Evolutionary conservation across 2,888 invertebrate species (phyloP), one percentile per base, ranked within the genome.

Genomic region (Troides oblongomaculatus): DNA sequence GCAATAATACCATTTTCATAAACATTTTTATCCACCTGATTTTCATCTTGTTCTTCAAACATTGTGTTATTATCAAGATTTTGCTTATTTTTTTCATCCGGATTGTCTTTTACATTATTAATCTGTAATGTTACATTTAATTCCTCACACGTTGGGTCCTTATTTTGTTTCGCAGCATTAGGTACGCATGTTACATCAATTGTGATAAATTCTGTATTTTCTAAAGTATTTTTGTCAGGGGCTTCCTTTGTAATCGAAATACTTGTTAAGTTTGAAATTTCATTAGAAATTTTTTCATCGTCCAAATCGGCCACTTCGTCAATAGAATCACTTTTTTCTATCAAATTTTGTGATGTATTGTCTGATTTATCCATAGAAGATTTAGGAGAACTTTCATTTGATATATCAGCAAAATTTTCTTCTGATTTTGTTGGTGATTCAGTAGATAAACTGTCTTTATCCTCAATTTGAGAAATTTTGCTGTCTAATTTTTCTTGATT

Each of bases 341-440:
- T 60, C 14, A 64, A 21, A 63, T 25, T 59, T n/a, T 50, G 60
- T 62, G 57, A 53, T 21, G 50, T 18, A 66, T 79, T 81, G 21
- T 77, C 80, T n/a, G 81, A 80, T 36, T 62, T 72, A 21, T 46
- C 61, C 21, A 46, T 17, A 23, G 10, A 46, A 25, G 79, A 82
- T 74, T 86, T 89, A 56, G 76, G 76, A 0, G 87, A 87, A 74
- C 86, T 88, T 69, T 84, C 88, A 74, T 84, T 86, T 2, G 90
- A 90, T 36, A 88, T 77, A 73, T 91, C 88, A 62, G 82, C 89
- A 72, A 89, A 88, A 66, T 90, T 87, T 62, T 90, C 87, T 70
- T 90, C 89, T 14, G 91, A 88, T 77, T 87, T 88, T 4, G 79
- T 79, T 21, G 88, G 85, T 46, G 89, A 89, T 74, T 80, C 84